These are phyloP conservation scores for Glaucomys volans DNA, from an alignment of 2,113 vertebrate genomes.

Conservation along the genomic window DNA sequence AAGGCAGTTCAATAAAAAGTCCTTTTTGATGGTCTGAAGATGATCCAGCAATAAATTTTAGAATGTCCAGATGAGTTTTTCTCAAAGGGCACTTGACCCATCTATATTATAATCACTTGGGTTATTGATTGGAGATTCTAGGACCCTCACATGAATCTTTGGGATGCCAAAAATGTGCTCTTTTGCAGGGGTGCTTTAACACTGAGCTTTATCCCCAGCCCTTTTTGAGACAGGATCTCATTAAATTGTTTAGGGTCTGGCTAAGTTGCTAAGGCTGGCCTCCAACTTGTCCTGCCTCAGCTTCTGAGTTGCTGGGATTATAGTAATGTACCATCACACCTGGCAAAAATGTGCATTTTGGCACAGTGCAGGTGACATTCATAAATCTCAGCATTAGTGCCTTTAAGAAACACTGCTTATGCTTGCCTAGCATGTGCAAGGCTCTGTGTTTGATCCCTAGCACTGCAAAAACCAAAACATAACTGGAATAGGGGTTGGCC, in stretches of 20 bases:
- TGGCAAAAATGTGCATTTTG: not conserved
- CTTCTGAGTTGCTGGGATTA: too few species aligned
- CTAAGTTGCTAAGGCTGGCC: too few species aligned
- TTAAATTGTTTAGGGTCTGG: too few species aligned
- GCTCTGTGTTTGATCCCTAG: too few species aligned
- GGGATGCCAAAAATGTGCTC: not conserved
- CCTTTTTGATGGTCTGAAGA: not conserved
- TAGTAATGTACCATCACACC: too few species aligned
- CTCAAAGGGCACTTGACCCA: not conserved
- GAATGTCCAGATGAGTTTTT: not conserved
- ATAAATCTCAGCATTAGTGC: not conserved
- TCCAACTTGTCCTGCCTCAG: too few species aligned
- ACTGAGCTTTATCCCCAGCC: too few species aligned
- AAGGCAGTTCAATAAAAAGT: not conserved
- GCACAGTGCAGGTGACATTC: not conserved
- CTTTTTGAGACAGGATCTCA: too few species aligned
- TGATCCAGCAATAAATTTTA: not conserved
- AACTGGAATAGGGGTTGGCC: not conserved
- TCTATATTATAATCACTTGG: not conserved
- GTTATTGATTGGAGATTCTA: not conserved
- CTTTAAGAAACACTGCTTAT: not conserved
- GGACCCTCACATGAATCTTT: not conserved
- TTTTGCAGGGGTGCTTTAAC: too few species aligned
- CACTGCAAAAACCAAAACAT: not conserved
- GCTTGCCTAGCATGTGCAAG: not conserved